These are phyloP conservation scores for Pygoscelis antarcticus DNA, from an alignment of 2,113 vertebrate genomes.

Conservation along the genomic window DNA sequence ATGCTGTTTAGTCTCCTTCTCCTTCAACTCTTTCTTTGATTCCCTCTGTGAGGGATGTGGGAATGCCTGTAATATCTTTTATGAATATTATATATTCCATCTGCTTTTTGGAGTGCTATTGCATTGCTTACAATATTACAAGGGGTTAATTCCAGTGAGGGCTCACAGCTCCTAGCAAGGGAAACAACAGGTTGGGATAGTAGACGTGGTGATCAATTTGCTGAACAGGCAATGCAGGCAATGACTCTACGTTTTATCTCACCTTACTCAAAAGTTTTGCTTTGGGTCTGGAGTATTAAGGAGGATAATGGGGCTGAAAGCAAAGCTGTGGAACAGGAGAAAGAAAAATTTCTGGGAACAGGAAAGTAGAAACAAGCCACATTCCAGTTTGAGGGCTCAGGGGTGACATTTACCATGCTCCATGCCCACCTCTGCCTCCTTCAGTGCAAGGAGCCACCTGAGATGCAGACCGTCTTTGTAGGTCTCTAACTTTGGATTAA, in stretches of 20 bases:
- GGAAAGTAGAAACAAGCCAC: not conserved
- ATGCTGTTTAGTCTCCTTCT: slow-evolving; percentile 1
- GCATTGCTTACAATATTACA: not conserved
- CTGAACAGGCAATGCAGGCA: not conserved
- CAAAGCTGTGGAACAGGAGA: not conserved
- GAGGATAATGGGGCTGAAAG: fast-evolving
- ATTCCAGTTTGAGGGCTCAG: not conserved
- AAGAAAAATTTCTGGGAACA: not conserved
- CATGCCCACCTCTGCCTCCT: not conserved
- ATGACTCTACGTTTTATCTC: not conserved
- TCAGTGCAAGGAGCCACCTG: not conserved
- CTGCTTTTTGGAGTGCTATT: not conserved
- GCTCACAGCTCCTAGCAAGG: not conserved
- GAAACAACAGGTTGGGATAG: not conserved
- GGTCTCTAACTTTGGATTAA: not conserved
- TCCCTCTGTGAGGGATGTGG: not conserved
- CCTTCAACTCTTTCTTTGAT: slow-evolving; percentile 14
- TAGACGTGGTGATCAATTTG: not conserved
- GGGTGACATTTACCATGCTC: not conserved
- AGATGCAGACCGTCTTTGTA: not conserved
- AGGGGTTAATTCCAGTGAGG: not conserved
- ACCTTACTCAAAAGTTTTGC: not conserved
- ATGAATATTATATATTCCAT: slow-evolving; percentile 14
- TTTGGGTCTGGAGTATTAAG: not conserved
- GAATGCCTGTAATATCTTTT: not conserved